Conservation (phyloP, 37 sponge, comb jelly and placozoan genomes). For the Tethya wilhelma region DNA sequence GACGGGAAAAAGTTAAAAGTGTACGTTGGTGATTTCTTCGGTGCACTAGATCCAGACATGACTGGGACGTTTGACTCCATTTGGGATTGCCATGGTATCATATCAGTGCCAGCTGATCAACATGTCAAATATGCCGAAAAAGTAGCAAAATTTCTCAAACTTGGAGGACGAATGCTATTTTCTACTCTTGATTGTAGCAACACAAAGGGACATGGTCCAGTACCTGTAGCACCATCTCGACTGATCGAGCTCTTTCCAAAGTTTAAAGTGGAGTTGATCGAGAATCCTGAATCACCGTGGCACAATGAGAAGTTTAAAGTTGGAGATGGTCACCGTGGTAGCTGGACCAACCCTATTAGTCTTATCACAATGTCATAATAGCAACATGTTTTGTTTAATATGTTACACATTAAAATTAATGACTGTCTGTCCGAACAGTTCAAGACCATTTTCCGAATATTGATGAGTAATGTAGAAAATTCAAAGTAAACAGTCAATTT, state of each 20-base stretch:
- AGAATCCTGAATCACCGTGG: too few relatives aligned
- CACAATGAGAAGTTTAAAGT: too few relatives aligned
- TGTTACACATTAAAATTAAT: too few relatives aligned
- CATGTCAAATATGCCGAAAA: neutral
- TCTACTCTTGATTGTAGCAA: conserved; percentile 17
- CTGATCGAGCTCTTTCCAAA: neutral
- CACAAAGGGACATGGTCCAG: conserved; percentile 17
- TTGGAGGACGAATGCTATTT: conserved; percentile 11
- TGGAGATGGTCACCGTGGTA: too few relatives aligned
- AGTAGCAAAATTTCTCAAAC: conserved; percentile 11
- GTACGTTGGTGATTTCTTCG: conserved; percentile 35
- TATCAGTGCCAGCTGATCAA: neutral
- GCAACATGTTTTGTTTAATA: too few relatives aligned
- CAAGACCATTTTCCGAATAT: too few relatives aligned
- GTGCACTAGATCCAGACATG: neutral
- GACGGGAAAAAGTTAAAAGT: conserved; percentile 4
- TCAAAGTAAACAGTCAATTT: too few relatives aligned
- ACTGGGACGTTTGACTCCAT: conserved; percentile 21
- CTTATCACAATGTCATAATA: too few relatives aligned
- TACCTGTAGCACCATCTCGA: neutral
- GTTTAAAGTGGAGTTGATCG: conserved; percentile 14
- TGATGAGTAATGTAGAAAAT: too few relatives aligned
- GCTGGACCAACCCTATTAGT: too few relatives aligned
- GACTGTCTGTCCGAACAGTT: too few relatives aligned
- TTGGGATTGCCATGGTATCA: conserved; percentile 31